Percentiles rank a stretch among this genome's conserved stretches.
Conservation (phyloP, 2,113 vertebrate genomes). For the Aptenodytes forsteri region DNA sequence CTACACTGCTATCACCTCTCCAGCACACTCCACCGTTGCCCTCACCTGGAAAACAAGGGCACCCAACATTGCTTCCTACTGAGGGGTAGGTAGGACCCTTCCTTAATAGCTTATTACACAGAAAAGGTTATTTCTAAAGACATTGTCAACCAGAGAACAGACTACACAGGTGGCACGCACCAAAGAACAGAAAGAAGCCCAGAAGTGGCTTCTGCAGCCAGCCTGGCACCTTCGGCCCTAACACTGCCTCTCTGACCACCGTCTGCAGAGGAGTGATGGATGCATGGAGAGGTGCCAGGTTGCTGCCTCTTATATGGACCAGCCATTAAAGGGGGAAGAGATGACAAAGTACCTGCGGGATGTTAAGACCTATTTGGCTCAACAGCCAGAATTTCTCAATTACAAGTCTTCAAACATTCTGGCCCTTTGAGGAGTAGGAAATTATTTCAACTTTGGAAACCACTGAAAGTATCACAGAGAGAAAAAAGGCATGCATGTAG, state of each 20-base stretch:
- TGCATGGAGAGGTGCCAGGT: background rate
- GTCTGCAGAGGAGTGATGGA: rapidly evolving
- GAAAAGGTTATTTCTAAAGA: background rate
- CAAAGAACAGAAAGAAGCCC: background rate
- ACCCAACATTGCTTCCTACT: background rate
- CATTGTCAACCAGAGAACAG: background rate
- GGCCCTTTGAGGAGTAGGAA: background rate
- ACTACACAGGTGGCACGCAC: background rate
- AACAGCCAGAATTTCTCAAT: background rate
- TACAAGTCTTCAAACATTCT: background rate
- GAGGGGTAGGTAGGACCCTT: background rate
- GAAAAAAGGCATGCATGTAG: background rate
- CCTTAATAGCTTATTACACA: background rate
- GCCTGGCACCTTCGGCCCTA: background rate
- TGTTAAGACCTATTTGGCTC: background rate
- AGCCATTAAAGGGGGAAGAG: background rate
- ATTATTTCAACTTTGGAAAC: background rate
- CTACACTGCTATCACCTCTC: background rate
- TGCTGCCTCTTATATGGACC: background rate
- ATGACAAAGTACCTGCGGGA: background rate
- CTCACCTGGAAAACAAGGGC: background rate
- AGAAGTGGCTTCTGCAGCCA: background rate
- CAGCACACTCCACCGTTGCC: background rate
- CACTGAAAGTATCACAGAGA: background rate
- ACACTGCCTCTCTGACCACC: background rate